Percentiles rank a stretch among this genome's conserved stretches.
Conservation (phyloP, 2,888 invertebrate species). For the Steinernema scapterisci region DNA sequence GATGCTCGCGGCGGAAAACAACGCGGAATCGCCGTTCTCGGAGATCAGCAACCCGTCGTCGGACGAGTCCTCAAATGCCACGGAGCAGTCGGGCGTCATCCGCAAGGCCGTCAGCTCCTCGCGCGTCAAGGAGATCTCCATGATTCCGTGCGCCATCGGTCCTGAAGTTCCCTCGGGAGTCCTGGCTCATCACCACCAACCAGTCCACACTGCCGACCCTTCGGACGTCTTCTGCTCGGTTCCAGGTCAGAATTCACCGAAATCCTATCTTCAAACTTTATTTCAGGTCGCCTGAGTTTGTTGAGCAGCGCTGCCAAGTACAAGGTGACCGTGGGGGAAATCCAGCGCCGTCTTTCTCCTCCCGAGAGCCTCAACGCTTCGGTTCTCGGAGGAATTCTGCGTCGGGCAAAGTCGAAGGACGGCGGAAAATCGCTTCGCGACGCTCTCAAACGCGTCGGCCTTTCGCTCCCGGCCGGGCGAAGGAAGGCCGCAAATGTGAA, state of each 20-base stretch:
- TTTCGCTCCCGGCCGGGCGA: constrained; percentile 51
- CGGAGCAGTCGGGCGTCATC: constrained; percentile 25
- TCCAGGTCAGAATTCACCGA: constrained; percentile 41
- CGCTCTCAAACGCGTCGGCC: constrained; percentile 47
- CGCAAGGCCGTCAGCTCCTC: background rate
- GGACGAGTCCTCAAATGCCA: constrained; percentile 4
- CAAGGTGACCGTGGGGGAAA: constrained; percentile 55
- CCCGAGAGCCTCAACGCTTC: constrained; percentile 55
- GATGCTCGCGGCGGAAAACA: background rate
- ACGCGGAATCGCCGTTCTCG: constrained; percentile 5
- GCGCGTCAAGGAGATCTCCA: constrained; percentile 7
- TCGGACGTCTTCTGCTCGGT: constrained; percentile 52
- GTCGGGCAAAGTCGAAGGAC: constrained; percentile 55
- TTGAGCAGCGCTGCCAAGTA: constrained; percentile 53
- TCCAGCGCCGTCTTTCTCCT: constrained; percentile 48
- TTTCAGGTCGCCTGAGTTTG: constrained; percentile 41
- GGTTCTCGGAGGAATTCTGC: constrained; percentile 52
- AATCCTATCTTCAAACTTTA: background rate
- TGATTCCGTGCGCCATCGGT: constrained; percentile 2
- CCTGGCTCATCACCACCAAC: background rate
- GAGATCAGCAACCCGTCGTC: constrained; percentile 13
- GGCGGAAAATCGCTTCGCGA: constrained; percentile 55
- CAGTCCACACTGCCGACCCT: constrained; percentile 40
- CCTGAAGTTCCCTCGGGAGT: constrained; percentile 7
- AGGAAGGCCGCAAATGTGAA: constrained; percentile 51